Percentiles rank a stretch among this genome's conserved stretches.
Evolutionary conservation across 2,113 vertebrate genomes (phyloP).

Genomic region (Pseudolaguvia tuberculata): DNA sequence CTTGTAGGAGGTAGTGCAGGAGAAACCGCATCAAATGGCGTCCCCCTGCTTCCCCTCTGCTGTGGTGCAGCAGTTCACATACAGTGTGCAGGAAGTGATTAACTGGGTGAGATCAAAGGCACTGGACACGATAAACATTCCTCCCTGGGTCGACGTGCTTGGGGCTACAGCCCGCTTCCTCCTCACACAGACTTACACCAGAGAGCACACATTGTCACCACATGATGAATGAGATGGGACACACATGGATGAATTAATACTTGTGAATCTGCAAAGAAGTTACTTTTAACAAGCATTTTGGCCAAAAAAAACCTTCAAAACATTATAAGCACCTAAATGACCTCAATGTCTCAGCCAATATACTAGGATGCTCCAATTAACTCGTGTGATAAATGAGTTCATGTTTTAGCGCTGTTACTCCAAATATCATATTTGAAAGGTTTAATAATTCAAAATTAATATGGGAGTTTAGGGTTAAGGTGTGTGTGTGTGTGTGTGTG

Average conservation of each 20-base stretch:
- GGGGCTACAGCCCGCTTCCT: constrained; percentile 73
- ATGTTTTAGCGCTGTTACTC: constrained; percentile 1
- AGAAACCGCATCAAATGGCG: constrained; percentile 50
- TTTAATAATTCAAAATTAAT: constrained; percentile 2
- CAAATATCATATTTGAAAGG: background rate
- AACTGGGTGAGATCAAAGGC: constrained; percentile 77
- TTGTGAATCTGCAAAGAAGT: constrained; percentile 4
- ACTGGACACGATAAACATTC: constrained; percentile 76
- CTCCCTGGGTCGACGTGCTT: constrained; percentile 67
- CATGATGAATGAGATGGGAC: constrained; percentile 59
- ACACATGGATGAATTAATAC: constrained; percentile 11
- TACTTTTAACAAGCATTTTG: background rate
- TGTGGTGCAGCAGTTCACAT: constrained; percentile 65
- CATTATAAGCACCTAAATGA: too few relatives aligned
- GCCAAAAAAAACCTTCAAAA: background rate
- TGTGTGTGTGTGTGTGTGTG: too few relatives aligned
- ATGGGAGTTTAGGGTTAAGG: background rate
- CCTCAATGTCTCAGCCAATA: too few relatives aligned
- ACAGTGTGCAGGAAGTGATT: constrained; percentile 78
- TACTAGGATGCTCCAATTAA: background rate
- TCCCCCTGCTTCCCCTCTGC: constrained; percentile 46
- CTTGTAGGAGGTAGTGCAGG: constrained; percentile 46
- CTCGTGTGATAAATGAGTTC: background rate
- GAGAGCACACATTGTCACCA: constrained; percentile 76
- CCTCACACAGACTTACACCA: constrained; percentile 66